Conservation (phyloP, 2,888 invertebrate genomes). For the Agrochola macilenta region DNA sequence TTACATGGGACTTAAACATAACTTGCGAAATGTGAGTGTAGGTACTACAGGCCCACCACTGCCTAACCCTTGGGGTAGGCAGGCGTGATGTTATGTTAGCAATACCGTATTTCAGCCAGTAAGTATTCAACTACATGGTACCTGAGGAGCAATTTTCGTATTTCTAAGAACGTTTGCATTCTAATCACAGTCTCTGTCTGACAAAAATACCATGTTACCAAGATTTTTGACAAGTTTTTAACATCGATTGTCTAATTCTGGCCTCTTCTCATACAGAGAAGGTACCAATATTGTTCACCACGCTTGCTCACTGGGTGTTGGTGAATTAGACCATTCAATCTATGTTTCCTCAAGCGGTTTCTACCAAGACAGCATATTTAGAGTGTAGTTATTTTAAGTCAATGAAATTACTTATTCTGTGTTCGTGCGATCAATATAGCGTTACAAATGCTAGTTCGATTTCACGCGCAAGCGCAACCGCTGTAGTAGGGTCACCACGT, state of each 20-base stretch:
- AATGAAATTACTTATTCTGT: slow-evolving; percentile 31
- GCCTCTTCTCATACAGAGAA: background rate
- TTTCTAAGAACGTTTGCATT: too few species aligned
- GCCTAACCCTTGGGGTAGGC: too few species aligned
- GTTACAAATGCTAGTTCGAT: slow-evolving; percentile 45
- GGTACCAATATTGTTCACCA: background rate
- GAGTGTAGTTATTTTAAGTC: background rate
- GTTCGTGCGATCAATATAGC: slow-evolving; percentile 38
- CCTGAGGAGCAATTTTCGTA: too few species aligned
- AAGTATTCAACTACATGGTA: too few species aligned
- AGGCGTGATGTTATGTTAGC: too few species aligned
- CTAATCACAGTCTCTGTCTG: too few species aligned
- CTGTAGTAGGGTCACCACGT: slow-evolving; percentile 48
- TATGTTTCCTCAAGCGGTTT: background rate
- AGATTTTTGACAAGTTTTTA: background rate
- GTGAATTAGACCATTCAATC: background rate
- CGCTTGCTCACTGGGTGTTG: background rate
- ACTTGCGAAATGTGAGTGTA: too few species aligned
- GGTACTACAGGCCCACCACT: too few species aligned
- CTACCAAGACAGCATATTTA: background rate
- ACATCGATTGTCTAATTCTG: background rate
- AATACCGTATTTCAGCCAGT: too few species aligned
- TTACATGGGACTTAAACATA: too few species aligned
- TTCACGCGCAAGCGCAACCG: slow-evolving; percentile 44
- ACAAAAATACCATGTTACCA: background rate